Conservation (phyloP, 2,797 vertebrate species). For the Graptemys geographica region DNA sequence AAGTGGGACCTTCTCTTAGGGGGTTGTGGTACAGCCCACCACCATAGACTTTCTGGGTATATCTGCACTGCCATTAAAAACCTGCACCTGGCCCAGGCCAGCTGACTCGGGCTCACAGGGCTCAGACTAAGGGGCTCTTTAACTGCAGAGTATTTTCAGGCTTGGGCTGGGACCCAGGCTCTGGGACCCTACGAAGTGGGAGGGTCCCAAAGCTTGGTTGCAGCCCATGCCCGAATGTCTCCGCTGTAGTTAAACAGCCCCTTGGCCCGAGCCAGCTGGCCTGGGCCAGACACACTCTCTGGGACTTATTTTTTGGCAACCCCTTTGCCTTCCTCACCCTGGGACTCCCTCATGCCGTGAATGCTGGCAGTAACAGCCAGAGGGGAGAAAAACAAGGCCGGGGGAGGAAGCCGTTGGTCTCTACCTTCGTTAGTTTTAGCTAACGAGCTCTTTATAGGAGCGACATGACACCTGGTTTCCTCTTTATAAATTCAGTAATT, state of each 20-base stretch:
- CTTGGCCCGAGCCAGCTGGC: not conserved
- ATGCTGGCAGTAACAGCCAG: not conserved
- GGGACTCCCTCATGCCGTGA: accelerated
- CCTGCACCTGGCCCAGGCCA: not conserved
- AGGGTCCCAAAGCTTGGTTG: not conserved
- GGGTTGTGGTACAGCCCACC: not conserved
- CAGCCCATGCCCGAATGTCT: not conserved
- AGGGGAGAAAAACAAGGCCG: conserved; percentile 5
- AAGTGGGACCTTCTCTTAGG: not conserved
- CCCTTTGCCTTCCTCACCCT: not conserved
- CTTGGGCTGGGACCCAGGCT: not conserved
- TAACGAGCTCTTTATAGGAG: conserved; percentile 79
- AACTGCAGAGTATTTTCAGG: not conserved
- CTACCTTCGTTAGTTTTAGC: conserved; percentile 74
- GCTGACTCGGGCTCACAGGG: not conserved
- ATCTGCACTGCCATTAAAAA: not conserved
- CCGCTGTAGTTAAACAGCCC: not conserved
- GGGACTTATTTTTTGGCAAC: not conserved
- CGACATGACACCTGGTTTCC: conserved; percentile 77
- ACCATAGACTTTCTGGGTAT: no score
- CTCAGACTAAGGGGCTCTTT: not conserved
- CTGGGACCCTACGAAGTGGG: not conserved
- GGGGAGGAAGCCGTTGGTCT: conserved; percentile 12
- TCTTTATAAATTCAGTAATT: conserved; percentile 82
- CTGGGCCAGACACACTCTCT: accelerated